Conservation (phyloP, 2,113 vertebrate species). For the Lynx canadensis region DNA sequence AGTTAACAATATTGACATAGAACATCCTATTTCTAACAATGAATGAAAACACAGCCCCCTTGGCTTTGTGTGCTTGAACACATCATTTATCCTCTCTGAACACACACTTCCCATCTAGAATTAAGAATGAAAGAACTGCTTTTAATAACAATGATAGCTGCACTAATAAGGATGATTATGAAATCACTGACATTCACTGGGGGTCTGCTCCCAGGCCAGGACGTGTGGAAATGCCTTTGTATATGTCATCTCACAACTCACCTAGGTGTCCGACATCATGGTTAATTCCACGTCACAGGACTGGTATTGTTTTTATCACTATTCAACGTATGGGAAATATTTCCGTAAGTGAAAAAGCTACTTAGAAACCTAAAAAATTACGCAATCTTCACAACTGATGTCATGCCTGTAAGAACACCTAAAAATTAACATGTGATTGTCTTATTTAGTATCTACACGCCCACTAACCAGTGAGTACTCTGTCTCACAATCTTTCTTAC, state of each 20-base stretch:
- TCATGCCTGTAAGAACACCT: neutral
- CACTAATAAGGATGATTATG: neutral
- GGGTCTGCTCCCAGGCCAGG: neutral
- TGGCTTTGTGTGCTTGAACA: neutral
- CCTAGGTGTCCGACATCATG: neutral
- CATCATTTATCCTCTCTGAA: neutral
- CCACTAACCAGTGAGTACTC: neutral
- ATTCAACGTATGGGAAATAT: neutral
- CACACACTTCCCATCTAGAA: neutral
- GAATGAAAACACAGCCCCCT: neutral
- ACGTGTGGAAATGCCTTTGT: neutral
- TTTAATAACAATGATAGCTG: neutral
- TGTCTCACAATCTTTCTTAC: neutral
- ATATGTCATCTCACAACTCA: neutral
- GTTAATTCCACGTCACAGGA: neutral
- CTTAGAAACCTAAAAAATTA: neutral
- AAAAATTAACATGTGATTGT: neutral
- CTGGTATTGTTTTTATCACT: neutral
- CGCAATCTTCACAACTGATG: neutral
- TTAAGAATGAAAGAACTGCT: neutral
- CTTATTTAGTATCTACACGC: neutral
- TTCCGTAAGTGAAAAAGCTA: neutral
- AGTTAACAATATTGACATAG: neutral
- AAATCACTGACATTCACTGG: neutral
- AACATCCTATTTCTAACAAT: neutral